A percentile compares a stretch with the other conserved stretches of the same genome.
Conservation (phyloP, 2,888 invertebrate genomes). For the Candidula unifasciata region DNA sequence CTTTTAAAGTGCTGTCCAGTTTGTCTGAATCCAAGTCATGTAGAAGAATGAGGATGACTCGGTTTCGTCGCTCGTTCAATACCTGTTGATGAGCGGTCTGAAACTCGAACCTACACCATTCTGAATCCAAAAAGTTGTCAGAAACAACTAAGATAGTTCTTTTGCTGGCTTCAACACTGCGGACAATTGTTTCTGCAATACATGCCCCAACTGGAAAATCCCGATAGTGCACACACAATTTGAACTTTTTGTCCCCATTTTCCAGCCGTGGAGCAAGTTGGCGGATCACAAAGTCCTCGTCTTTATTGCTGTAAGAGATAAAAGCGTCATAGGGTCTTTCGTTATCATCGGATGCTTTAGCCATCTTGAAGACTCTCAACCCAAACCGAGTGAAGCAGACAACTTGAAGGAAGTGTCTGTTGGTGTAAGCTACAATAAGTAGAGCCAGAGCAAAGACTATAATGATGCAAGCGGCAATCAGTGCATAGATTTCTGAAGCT, state of each 20-base stretch:
- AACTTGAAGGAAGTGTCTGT: slow-evolving; percentile 54
- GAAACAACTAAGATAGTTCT: slow-evolving; percentile 92
- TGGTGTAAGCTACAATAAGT: slow-evolving; percentile 49
- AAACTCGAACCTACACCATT: slow-evolving; percentile 93
- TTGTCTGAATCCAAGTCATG: slow-evolving; percentile 90
- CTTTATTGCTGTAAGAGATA: slow-evolving; percentile 86
- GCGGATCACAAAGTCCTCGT: slow-evolving; percentile 91
- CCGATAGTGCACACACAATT: slow-evolving; percentile 62
- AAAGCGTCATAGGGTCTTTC: slow-evolving; percentile 87
- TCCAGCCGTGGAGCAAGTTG: slow-evolving; percentile 89
- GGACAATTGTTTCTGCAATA: slow-evolving; percentile 90
- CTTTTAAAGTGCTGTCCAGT: slow-evolving; percentile 89
- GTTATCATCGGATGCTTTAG: slow-evolving; percentile 45
- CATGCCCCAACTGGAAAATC: slow-evolving; percentile 69
- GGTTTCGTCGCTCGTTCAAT: slow-evolving; percentile 86
- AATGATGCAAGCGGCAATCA: slow-evolving; percentile 50
- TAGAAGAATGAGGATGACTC: slow-evolving; percentile 88
- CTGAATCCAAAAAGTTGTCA: slow-evolving; percentile 92
- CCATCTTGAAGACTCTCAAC: slow-evolving; percentile 53
- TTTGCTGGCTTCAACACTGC: slow-evolving; percentile 90
- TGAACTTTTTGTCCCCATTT: slow-evolving; percentile 85
- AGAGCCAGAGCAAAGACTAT: slow-evolving; percentile 37
- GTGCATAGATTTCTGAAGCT: slow-evolving; percentile 25
- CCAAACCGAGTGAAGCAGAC: slow-evolving; percentile 57
- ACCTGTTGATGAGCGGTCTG: slow-evolving; percentile 90